phyloP scores from a whole-genome alignment of 2,888 invertebrate species.

The Trachelus iudaicus region DNA sequence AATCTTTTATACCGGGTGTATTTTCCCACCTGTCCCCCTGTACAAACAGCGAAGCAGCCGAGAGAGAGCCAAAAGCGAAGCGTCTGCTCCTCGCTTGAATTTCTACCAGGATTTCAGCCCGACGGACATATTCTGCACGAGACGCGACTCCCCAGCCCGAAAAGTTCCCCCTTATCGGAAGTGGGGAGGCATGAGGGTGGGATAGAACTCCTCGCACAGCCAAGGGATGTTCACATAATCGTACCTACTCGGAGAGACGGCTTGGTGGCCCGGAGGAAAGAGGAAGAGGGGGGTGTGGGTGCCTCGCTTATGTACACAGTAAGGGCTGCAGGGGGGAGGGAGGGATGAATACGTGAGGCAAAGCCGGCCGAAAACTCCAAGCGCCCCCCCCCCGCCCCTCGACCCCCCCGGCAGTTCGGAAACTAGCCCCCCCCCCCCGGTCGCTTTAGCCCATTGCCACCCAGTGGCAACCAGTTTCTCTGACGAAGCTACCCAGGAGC shows the following conservation, averaged over 20 bases:
- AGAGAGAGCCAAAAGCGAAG: neutral
- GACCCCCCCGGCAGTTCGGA: neutral
- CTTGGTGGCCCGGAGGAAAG: neutral
- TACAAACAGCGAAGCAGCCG: neutral
- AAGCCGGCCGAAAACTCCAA: neutral
- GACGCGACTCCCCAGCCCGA: neutral
- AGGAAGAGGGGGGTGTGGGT: neutral
- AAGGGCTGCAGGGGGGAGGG: neutral
- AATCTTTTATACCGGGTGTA: neutral
- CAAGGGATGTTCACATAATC: neutral
- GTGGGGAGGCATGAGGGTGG: neutral
- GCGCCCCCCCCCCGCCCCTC: neutral
- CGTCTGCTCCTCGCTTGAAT: too few species aligned
- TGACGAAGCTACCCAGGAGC: constrained; percentile 19
- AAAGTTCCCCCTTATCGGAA: neutral
- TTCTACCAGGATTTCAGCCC: neutral
- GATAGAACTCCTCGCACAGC: neutral
- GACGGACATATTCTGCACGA: neutral
- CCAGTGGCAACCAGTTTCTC: neutral
- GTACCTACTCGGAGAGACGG: neutral
- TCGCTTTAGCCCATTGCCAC: neutral
- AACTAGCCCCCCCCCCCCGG: neutral
- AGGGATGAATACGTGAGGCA: neutral
- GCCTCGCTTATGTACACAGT: neutral
- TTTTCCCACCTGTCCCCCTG: neutral